Conservation (phyloP, 2,888 invertebrate genomes). For the Cephus sareptanus region DNA sequence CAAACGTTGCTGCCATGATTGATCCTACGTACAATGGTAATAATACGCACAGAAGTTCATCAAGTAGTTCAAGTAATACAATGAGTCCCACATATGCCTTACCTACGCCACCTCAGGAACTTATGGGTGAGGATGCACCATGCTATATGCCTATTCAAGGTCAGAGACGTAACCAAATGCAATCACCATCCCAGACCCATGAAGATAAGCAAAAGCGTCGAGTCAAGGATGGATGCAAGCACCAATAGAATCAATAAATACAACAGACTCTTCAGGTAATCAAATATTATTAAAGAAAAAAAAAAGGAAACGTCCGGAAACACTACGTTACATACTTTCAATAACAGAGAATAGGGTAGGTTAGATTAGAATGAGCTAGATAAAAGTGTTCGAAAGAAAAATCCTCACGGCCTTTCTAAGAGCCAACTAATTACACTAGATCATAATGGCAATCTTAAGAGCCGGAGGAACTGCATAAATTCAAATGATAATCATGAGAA, state of each 20-base stretch:
- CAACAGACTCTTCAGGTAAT: not conserved
- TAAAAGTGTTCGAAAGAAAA: not conserved
- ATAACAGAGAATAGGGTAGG: not conserved
- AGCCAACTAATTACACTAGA: not conserved
- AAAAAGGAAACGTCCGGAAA: not conserved
- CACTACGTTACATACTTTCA: not conserved
- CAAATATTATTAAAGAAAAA: not conserved
- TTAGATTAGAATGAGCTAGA: not conserved
- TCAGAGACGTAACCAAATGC: conserved; percentile 70
- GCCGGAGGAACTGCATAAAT: not conserved
- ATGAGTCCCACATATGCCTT: conserved; percentile 59
- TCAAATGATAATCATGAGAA: not conserved
- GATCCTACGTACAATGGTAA: conserved; percentile 72
- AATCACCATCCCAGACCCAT: conserved; percentile 70
- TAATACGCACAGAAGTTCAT: conserved; percentile 46
- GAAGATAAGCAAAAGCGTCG: conserved; percentile 72
- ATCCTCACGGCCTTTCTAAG: not conserved
- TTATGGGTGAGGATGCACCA: conserved; percentile 69
- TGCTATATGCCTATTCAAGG: conserved; percentile 85
- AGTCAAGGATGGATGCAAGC: conserved; percentile 73
- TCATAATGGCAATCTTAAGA: not conserved
- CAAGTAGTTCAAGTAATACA: conserved; percentile 51
- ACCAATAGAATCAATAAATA: conserved; percentile 65
- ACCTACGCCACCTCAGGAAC: conserved; percentile 57
- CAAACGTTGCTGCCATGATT: conserved; percentile 75